Evolutionary conservation across 2,888 invertebrate genomes (phyloP).

Genomic region (Noctua fimbriata): DNA sequence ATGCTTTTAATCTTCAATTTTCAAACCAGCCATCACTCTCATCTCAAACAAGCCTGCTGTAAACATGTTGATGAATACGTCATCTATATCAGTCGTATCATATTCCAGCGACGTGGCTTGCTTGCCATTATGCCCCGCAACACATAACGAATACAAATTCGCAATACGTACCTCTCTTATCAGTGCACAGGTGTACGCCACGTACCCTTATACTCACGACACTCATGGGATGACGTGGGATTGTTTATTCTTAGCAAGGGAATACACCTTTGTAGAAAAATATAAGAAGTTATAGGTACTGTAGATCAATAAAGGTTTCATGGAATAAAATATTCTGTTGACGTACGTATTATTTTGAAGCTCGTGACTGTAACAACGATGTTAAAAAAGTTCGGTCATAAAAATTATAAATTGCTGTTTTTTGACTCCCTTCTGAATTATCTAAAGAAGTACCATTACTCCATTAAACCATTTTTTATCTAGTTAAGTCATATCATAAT

Average conservation of each 20-base stretch:
- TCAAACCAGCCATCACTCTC: no score
- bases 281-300: background rate
- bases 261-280: conserved; percentile 29
- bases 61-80: conserved; percentile 49
- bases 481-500: conserved; percentile 63
- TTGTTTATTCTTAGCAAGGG: conserved; percentile 52
- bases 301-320: conserved; percentile 29
- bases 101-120: conserved; percentile 47
- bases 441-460: conserved; percentile 23
- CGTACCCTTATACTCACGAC: conserved; percentile 43
- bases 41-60: background rate
- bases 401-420: conserved; percentile 29
- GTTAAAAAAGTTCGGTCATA: background rate
- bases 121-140: conserved; percentile 29
- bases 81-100: conserved; percentile 39
- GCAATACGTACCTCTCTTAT: conserved; percentile 40
- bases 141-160: conserved; percentile 54
- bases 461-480: conserved; percentile 60
- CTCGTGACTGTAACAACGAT: background rate
- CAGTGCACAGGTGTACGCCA: conserved; percentile 58
- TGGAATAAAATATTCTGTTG: background rate
- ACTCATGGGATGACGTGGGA: conserved; percentile 48
- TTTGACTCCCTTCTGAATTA: background rate
- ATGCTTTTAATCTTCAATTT: no score
- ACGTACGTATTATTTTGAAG: background rate